Evolutionary conservation across 1,140 invertebrate species (phyloP), one percentile per base, ranked within the genome.

Genomic region (Arion vulgaris): DNA sequence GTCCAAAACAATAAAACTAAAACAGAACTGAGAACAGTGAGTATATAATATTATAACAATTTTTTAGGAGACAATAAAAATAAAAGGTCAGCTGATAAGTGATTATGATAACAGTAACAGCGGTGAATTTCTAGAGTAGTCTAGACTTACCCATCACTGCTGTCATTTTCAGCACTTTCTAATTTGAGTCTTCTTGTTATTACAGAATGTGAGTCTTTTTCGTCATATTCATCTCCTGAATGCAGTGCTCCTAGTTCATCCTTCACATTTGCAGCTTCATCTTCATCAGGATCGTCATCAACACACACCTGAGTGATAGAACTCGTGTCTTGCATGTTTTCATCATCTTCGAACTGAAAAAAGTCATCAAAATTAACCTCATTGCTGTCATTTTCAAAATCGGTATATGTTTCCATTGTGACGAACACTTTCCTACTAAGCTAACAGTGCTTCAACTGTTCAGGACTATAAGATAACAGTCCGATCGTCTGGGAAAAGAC

Each of bases 251-350:
- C 17, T 32, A 32, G 1, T 28, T 66, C 62, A 32, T 66, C 62
- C 9, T 66, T 28, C 17, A 32, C 23, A 26, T 28, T 45, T 2
- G 23, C 9, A 28, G 74, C 68, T 53, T 72, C 68, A 19, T 23
- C 19, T 17, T 51, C 51, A 23, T 85, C 82, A 23, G 53, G 51
- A 39, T 83, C 77, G 26, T 82, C 75, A 32, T 71, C 66, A 69
- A 74, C 49, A 66, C 62, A 88, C n/a, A 88, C 85, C 49, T 85
- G 85, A 32, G 87, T 88, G 34, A 88, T 83, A 28, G 80, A 80
- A 73, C 84, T 86, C 34, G 79, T 76, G 78, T 88, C 86, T 72
- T 85, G 83, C 23, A 80, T 49, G 45, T 78, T 75, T 74, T 83
- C 83, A 73, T 84, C 85, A 51, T 86, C 85, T 32, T 86, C 85